Conservation (phyloP, 2,797 vertebrate genomes). For the Silurus lanzhouensis region DNA sequence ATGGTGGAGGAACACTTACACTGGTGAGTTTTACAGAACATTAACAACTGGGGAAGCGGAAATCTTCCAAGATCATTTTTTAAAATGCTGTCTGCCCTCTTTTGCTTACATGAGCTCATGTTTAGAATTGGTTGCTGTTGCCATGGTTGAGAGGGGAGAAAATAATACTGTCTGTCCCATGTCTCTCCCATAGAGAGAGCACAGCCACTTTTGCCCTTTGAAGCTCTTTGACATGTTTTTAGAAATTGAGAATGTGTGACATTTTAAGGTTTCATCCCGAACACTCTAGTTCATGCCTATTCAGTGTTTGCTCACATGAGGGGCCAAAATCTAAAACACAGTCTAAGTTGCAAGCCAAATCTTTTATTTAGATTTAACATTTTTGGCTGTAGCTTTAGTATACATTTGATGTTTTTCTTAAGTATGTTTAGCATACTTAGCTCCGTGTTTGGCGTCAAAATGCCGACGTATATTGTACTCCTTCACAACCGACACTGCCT, state of each 20-base stretch:
- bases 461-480: too few species aligned
- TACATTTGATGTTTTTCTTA: too few species aligned
- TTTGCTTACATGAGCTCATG: not conserved
- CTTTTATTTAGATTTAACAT: too few species aligned
- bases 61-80: not conserved
- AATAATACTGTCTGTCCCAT: too few species aligned
- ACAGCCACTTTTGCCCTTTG: not conserved
- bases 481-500: too few species aligned
- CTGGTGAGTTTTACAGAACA: slow-evolving; percentile 77
- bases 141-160: not conserved
- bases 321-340: too few species aligned
- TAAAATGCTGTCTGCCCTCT: not conserved
- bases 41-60: not conserved
- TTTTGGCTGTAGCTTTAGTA: too few species aligned
- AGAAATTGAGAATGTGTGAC: not conserved
- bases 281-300: not conserved
- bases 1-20: slow-evolving; percentile 99
- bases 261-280: not conserved
- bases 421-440: too few species aligned
- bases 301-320: not conserved
- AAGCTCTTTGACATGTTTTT: not conserved
- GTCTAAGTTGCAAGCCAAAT: too few species aligned
- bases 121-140: not conserved
- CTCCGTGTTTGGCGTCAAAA: too few species aligned
- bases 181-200: not conserved